These are phyloP conservation scores for Lepilemur septentrionalis DNA, from an alignment of 2,797 vertebrate genomes.

Conservation along the genomic window DNA sequence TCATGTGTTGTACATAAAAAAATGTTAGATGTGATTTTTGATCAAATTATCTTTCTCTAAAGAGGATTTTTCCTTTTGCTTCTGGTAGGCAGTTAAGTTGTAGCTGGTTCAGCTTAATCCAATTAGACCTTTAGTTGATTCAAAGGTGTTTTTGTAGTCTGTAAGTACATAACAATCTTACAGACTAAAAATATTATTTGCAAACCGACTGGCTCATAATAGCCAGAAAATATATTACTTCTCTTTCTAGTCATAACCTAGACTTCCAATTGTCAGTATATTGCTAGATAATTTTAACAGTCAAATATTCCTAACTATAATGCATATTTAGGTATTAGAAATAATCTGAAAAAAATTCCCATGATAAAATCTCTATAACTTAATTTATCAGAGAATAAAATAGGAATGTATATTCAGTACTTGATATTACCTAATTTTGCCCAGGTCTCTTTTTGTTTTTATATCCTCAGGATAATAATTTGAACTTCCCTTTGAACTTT, in stretches of 20 bases:
- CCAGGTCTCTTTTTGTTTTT: background rate
- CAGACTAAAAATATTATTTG: background rate
- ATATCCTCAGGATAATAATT: slow-evolving; percentile 30
- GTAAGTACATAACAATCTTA: background rate
- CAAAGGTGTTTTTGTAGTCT: background rate
- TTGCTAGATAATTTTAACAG: background rate
- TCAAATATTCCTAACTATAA: background rate
- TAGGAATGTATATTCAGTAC: background rate
- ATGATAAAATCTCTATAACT: background rate
- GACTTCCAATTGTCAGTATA: background rate
- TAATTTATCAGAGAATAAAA: background rate
- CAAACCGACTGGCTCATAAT: background rate
- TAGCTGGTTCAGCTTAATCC: background rate
- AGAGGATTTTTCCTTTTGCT: background rate
- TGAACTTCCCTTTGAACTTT: slow-evolving; percentile 54
- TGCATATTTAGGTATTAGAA: background rate
- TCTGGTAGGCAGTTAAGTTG: background rate
- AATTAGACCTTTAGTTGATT: background rate
- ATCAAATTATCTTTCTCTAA: background rate
- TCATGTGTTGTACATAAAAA: background rate
- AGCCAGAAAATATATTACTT: background rate
- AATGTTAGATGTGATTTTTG: background rate
- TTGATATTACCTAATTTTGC: background rate
- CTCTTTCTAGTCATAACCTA: background rate
- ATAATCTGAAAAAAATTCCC: background rate